These are phyloP conservation scores for Chionis minor DNA, from an alignment of 2,113 vertebrate genomes.

Conservation along the genomic window DNA sequence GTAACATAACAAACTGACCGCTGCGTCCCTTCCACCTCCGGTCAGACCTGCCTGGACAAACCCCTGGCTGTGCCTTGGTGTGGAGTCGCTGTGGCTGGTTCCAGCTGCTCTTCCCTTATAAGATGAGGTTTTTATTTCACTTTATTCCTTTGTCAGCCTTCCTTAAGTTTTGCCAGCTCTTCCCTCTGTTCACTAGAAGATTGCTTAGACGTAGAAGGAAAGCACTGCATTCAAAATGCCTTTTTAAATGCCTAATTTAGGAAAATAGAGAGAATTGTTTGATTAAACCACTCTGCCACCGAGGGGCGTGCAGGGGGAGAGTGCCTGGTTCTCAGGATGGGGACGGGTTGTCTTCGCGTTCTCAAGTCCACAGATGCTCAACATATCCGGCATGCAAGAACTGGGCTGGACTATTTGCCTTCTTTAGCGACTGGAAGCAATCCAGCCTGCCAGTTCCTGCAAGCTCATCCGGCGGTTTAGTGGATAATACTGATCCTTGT, in stretches of 20 bases:
- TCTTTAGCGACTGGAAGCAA: conserved; percentile 20
- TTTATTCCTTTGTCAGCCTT: background rate
- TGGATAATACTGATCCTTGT: conserved; percentile 49
- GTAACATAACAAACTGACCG: accelerated
- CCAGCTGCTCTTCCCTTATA: background rate
- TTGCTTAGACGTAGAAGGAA: background rate
- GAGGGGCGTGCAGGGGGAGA: background rate
- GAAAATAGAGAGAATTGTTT: background rate
- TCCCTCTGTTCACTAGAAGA: background rate
- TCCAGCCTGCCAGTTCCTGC: conserved; percentile 36
- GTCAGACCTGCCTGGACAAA: background rate
- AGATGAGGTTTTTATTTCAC: background rate
- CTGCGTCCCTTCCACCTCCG: background rate
- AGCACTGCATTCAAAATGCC: background rate
- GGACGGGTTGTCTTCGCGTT: background rate
- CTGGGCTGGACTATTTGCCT: background rate
- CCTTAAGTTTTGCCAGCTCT: background rate
- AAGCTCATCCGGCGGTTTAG: conserved; percentile 27
- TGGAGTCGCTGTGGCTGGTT: background rate
- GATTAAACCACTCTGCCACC: background rate
- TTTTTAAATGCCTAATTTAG: background rate
- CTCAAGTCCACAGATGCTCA: background rate
- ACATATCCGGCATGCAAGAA: background rate
- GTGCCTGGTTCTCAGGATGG: background rate
- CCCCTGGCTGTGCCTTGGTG: background rate